These are phyloP conservation scores for Hemaris fuciformis DNA, from an alignment of 2,888 invertebrate species.

Conservation along the genomic window DNA sequence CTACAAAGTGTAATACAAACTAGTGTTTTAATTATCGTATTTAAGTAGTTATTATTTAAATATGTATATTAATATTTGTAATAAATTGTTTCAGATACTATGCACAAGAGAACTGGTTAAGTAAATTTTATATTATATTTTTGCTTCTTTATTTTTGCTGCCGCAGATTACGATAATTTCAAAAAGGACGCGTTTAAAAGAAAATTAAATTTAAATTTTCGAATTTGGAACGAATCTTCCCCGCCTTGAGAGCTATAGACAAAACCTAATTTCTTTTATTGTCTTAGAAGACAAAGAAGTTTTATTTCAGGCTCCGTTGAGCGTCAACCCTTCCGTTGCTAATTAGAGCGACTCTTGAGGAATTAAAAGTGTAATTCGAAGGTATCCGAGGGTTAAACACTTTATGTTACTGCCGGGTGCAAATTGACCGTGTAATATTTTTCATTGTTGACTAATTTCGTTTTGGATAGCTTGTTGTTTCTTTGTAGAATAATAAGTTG, in stretches of 20 bases:
- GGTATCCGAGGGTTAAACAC: conserved; percentile 57
- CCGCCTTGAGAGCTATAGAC: not conserved
- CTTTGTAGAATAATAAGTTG: conserved; percentile 18
- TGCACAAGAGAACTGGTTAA: conserved; percentile 79
- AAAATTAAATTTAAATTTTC: not conserved
- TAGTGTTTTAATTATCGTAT: not conserved
- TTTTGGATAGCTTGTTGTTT: conserved; percentile 4
- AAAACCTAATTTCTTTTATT: conserved; percentile 45
- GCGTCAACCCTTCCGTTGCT: conserved; percentile 66
- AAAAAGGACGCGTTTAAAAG: not conserved
- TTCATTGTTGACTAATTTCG: conserved; percentile 29
- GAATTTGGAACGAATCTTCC: not conserved
- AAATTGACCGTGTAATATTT: conserved; percentile 64
- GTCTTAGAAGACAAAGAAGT: conserved; percentile 46
- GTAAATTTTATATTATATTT: conserved; percentile 30
- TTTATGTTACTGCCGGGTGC: conserved; percentile 54
- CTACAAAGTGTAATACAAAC: conserved; percentile 17
- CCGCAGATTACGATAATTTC: not conserved
- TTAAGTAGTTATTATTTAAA: conserved; percentile 19
- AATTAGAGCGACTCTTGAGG: conserved; percentile 55
- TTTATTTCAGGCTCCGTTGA: conserved; percentile 66
- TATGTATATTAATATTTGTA: conserved; percentile 48
- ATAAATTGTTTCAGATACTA: conserved; percentile 79
- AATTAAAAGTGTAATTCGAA: conserved; percentile 64
- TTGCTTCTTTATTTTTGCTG: not conserved